Conservation (phyloP, 2,888 invertebrate genomes). For the Hyposoter didymator region DNA sequence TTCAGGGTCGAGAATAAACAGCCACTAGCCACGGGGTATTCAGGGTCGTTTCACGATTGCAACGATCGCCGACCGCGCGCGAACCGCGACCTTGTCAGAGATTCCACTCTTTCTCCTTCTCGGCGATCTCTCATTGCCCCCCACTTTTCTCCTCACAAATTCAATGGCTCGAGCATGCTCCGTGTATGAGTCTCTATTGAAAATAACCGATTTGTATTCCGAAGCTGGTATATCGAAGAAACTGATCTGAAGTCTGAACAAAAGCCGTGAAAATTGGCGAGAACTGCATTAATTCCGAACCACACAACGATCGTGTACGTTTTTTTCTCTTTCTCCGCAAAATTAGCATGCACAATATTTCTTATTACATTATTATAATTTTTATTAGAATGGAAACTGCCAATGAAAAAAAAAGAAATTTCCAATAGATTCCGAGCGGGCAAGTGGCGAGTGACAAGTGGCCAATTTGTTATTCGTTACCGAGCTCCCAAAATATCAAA, state of each 20-base stretch:
- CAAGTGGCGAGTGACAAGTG: too few species aligned
- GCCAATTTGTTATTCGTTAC: not conserved
- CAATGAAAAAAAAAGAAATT: not conserved
- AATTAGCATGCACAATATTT: not conserved
- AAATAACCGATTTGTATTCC: constrained; percentile 57
- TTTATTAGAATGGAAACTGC: too few species aligned
- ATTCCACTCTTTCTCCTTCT: constrained; percentile 49
- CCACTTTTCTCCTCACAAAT: constrained; percentile 10
- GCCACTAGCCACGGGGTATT: constrained; percentile 21
- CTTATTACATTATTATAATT: not conserved
- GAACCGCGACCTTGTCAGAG: constrained; percentile 60
- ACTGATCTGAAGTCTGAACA: constrained; percentile 11
- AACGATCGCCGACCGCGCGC: constrained; percentile 54
- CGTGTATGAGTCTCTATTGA: constrained; percentile 1
- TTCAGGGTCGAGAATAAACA: constrained; percentile 58
- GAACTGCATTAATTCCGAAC: constrained; percentile 4
- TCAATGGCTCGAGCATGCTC: constrained; percentile 24
- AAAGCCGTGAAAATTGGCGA: constrained; percentile 39
- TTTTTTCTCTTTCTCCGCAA: not conserved
- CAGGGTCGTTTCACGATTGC: constrained; percentile 62
- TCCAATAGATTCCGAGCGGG: not conserved
- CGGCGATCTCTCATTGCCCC: constrained; percentile 28
- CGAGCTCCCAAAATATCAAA: not conserved
- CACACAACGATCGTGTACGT: constrained; percentile 9
- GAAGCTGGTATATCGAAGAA: constrained; percentile 2